Evolutionary conservation across 2,797 vertebrate species (phyloP), one percentile per base, ranked within the genome.

Genomic region (Tangara arthus): DNA sequence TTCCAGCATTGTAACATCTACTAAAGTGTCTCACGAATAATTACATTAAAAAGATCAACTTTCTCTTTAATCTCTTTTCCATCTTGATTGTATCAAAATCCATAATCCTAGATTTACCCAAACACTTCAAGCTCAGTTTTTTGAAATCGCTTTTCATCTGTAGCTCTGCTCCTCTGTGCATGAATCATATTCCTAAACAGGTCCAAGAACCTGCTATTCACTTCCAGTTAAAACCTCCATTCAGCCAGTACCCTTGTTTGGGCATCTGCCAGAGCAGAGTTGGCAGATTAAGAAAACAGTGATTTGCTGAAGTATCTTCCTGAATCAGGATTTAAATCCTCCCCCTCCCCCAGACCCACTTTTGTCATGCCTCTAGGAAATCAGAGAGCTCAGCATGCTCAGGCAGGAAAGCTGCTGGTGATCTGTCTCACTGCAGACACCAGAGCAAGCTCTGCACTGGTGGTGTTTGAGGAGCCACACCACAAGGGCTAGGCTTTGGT

Each of bases 341-440:
- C 20, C 60, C 46, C 35, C 77, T 59, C 26, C 47, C 26, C 35
- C 30, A 90, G 55, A 77, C 50, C n/a, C 82, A 59, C 70, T 90
- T 91, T 57, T 59, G 42, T 68, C 56, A 56, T 15, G 73, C 55
- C 50, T 59, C 47, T 34, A 69, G 52, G 80, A 82, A 77, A 81
- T 28, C 0, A 39, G 86, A 82, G 49, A 53, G 76, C 82, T 90
- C 65, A 32, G 41, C 23, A 11, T 0, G 4, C 56, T 30, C 19
- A 8, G 47, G 72, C 49, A 68, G 39, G n/a, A 76, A 88, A 88
- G 39, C 24, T 50, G 15, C 57, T 2, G 11, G 53, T 22, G 80
- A 86, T 34, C 28, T 0, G 0, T 37, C 57, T 88, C 11, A 28
- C 17, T 4, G 27, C 27, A 56, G 32, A 50, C 0, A 1, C 27